Evolutionary conservation across 2,888 invertebrate genomes (phyloP).

Genomic region (Prosopocoilus inquinatus): DNA sequence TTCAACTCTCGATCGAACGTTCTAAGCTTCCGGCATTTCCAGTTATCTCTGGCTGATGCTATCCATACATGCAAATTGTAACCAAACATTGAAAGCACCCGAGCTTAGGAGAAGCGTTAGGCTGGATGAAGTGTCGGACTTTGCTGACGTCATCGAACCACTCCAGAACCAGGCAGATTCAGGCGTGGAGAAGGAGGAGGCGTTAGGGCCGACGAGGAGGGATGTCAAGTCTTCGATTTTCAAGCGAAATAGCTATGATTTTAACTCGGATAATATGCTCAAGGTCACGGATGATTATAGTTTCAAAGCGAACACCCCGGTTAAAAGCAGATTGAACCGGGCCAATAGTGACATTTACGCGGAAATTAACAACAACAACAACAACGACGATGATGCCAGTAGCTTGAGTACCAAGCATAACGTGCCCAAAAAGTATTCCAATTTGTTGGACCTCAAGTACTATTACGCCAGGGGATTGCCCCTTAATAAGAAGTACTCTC

Average conservation of each 20-base stretch:
- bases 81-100: slow-evolving; percentile 6
- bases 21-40: not conserved
- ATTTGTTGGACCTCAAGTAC: slow-evolving; percentile 18
- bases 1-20: not conserved
- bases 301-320: not conserved
- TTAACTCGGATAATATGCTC: not conserved
- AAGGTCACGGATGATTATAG: not conserved
- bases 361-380: too few species aligned
- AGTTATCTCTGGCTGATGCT: slow-evolving; percentile 23
- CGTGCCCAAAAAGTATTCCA: slow-evolving; percentile 17
- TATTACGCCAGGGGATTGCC: slow-evolving; percentile 17
- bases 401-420: too few species aligned
- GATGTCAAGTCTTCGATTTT: slow-evolving; percentile 13
- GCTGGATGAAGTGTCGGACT: slow-evolving; percentile 30
- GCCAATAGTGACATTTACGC: too few species aligned
- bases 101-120: slow-evolving; percentile 5
- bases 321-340: too few species aligned
- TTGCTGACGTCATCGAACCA: slow-evolving; percentile 30
- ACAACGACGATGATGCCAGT: too few species aligned
- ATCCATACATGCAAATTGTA: slow-evolving; percentile 8
- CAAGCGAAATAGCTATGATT: not conserved
- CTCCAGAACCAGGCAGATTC: not conserved
- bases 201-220: not conserved
- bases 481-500: slow-evolving; percentile 2
- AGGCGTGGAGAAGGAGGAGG: not conserved